Percentiles rank a stretch among this genome's conserved stretches.
Evolutionary conservation across 1,140 invertebrate genomes (phyloP).

Genomic region (fruit fly (Drosophila melanogaster)): DNA sequence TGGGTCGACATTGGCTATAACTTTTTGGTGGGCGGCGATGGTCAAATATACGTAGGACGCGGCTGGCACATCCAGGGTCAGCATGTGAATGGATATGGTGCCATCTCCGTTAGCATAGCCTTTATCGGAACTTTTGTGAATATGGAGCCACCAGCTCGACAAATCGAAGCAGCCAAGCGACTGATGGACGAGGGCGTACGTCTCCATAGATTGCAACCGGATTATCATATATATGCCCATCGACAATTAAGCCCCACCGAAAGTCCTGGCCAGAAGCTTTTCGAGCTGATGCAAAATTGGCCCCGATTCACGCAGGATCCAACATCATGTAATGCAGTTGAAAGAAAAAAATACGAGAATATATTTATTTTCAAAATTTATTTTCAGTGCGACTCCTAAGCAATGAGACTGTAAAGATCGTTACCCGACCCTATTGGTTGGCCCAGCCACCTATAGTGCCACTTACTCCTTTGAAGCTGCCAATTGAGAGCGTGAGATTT

Average conservation of each 20-base stretch:
- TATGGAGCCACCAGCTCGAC: slow-evolving; percentile 85
- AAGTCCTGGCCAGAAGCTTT: slow-evolving; percentile 88
- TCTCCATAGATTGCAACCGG: slow-evolving; percentile 85
- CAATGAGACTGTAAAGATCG: slow-evolving; percentile 70
- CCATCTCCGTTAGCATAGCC: slow-evolving; percentile 87
- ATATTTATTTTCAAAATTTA: not conserved
- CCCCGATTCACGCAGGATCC: slow-evolving; percentile 84
- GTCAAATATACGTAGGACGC: slow-evolving; percentile 88
- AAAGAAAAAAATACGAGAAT: not conserved
- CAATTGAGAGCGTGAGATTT: slow-evolving; percentile 84
- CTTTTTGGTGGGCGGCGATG: slow-evolving; percentile 91
- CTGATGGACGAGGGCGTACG: slow-evolving; percentile 88
- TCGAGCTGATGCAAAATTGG: slow-evolving; percentile 86
- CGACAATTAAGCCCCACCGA: slow-evolving; percentile 86
- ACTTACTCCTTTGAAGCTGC: slow-evolving; percentile 80
- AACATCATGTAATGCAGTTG: slow-evolving; percentile 41
- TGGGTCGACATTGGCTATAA: slow-evolving; percentile 89
- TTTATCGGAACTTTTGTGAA: slow-evolving; percentile 89
- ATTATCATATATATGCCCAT: slow-evolving; percentile 88
- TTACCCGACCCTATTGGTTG: slow-evolving; percentile 86
- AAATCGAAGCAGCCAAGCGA: slow-evolving; percentile 86
- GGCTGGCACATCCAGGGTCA: slow-evolving; percentile 88
- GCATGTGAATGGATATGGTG: slow-evolving; percentile 88
- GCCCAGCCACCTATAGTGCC: slow-evolving; percentile 86
- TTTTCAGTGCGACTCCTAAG: slow-evolving; percentile 57